These are phyloP conservation scores for Unio pictorum DNA, from an alignment of 2,888 invertebrate genomes.

Conservation along the genomic window DNA sequence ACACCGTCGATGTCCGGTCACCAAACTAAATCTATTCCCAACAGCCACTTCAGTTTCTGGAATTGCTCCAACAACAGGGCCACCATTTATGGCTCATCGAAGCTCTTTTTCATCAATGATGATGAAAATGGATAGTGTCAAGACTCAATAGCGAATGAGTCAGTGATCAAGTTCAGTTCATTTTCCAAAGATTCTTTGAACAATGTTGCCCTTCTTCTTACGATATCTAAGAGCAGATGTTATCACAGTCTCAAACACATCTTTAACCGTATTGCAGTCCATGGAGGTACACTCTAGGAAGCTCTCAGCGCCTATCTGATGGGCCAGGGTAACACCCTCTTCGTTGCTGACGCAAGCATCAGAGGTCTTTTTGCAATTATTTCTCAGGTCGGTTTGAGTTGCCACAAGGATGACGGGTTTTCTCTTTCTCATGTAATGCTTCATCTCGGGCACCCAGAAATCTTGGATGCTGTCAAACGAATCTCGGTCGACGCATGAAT, in stretches of 20 bases:
- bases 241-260: constrained; percentile 52
- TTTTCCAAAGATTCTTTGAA: constrained; percentile 40
- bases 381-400: constrained; percentile 52
- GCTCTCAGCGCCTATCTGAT: constrained; percentile 50
- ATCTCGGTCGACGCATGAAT: constrained; percentile 51
- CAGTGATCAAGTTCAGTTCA: too few species aligned
- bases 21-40: too few species aligned
- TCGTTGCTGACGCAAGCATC: constrained; percentile 16
- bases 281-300: constrained; percentile 54
- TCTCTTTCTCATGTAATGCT: constrained; percentile 34
- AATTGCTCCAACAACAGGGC: too few species aligned
- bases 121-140: too few species aligned
- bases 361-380: constrained; percentile 15
- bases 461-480: constrained; percentile 51
- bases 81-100: too few species aligned
- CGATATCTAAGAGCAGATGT: constrained; percentile 45
- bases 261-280: constrained; percentile 44
- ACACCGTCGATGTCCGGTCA: too few species aligned
- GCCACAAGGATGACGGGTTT: constrained; percentile 56
- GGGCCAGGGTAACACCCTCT: constrained; percentile 49
- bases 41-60: too few species aligned
- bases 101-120: too few species aligned
- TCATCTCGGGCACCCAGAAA: constrained; percentile 56
- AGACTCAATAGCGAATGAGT: too few species aligned
- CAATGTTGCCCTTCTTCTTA: constrained; percentile 38